Conservation (phyloP, 2,113 vertebrate species). For the Speoplatyrhinus poulsoni region DNA sequence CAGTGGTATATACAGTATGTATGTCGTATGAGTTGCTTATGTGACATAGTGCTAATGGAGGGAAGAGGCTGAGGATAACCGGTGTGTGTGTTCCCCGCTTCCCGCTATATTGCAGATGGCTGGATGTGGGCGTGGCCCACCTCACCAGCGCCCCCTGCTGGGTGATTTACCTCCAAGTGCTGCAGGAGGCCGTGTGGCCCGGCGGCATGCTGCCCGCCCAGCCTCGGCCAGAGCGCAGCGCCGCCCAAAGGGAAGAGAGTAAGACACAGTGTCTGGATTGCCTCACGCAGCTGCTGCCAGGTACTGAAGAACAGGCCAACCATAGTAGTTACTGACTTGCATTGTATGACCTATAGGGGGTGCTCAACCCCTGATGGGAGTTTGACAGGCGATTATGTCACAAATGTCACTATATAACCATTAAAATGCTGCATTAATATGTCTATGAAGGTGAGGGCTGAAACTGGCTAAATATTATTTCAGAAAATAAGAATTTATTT, state of each 20-base stretch:
- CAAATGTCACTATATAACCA: too few relatives aligned
- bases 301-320: slow-evolving; percentile 54
- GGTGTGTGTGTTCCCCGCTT: not conserved
- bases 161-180: slow-evolving; percentile 88
- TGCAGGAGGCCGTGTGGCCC: slow-evolving; percentile 94
- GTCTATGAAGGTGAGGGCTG: too few relatives aligned
- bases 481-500: too few relatives aligned
- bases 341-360: too few relatives aligned
- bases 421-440: too few relatives aligned
- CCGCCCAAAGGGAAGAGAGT: slow-evolving; percentile 79
- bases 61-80: not conserved
- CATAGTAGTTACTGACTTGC: not conserved
- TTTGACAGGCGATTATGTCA: too few relatives aligned
- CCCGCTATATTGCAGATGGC: slow-evolving; percentile 79
- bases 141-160: slow-evolving; percentile 87
- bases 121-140: slow-evolving; percentile 87
- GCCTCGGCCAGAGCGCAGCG: slow-evolving; percentile 80
- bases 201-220: slow-evolving; percentile 81
- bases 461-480: too few relatives aligned
- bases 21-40: too few relatives aligned
- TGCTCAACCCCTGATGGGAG: too few relatives aligned
- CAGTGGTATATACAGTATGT: too few relatives aligned
- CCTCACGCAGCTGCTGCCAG: slow-evolving; percentile 85
- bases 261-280: slow-evolving; percentile 83
- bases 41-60: not conserved